Conservation (phyloP, 2,113 vertebrate genomes). For the Recurvirostra avosetta region DNA sequence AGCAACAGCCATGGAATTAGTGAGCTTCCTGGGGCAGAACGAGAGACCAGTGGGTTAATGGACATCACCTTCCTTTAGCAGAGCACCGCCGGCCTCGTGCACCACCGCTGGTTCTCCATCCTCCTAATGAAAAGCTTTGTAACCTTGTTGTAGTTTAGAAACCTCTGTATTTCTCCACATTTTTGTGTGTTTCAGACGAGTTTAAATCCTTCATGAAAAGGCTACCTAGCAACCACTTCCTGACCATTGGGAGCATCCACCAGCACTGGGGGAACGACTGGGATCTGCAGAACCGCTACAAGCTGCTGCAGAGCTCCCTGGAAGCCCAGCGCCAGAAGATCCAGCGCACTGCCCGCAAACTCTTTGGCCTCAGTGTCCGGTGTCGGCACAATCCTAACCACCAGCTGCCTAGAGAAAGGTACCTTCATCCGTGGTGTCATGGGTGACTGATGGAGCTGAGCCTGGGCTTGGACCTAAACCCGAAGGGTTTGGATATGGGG, state of each 20-base stretch:
- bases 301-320: constrained; percentile 91
- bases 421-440: not conserved
- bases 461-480: not conserved
- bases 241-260: constrained; percentile 95
- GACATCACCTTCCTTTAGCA: not conserved
- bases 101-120: not conserved
- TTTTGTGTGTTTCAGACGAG: constrained; percentile 81
- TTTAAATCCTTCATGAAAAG: constrained; percentile 98
- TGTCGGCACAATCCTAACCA: constrained; percentile 98
- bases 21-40: not conserved
- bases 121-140: not conserved
- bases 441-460: not conserved
- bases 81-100: not conserved
- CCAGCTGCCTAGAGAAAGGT: constrained; percentile 99
- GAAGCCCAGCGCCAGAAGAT: constrained; percentile 93
- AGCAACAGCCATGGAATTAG: not conserved
- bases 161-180: not conserved
- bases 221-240: constrained; percentile 94
- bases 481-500: not conserved
- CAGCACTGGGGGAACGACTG: constrained; percentile 98
- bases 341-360: constrained; percentile 94
- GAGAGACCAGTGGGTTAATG: not conserved
- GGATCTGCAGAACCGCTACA: constrained; percentile 97
- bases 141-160: not conserved
- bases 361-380: constrained; percentile 95